These are phyloP conservation scores for Trachelus stipa DNA, from an alignment of 2,888 invertebrate genomes.

Conservation along the genomic window DNA sequence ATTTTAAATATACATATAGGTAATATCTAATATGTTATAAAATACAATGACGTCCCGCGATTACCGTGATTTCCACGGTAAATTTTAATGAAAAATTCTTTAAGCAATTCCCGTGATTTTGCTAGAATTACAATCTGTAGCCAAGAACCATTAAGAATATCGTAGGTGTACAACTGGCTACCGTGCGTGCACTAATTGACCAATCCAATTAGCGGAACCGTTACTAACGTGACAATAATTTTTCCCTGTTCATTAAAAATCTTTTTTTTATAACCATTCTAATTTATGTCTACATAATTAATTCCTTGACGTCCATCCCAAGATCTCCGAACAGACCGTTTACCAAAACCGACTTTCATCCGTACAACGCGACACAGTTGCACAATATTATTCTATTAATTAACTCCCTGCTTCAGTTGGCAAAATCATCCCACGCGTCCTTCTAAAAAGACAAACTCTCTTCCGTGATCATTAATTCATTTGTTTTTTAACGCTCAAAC, in stretches of 20 bases:
- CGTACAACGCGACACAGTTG: neutral
- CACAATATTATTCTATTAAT: neutral
- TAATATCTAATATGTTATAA: no score
- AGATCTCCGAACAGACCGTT: neutral
- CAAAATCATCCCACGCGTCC: neutral
- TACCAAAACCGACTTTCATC: neutral
- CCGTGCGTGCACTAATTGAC: neutral
- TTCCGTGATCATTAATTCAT: neutral
- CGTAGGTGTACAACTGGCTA: neutral
- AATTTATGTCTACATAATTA: neutral
- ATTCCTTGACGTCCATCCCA: neutral
- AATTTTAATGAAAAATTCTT: no score
- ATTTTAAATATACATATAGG: no score
- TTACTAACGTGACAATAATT: neutral
- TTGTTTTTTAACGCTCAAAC: neutral
- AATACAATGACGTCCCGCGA: no score
- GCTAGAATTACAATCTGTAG: neutral
- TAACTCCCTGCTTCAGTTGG: neutral
- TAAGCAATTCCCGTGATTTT: neutral
- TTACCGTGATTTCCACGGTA: no score
- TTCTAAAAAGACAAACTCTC: neutral
- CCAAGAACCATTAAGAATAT: neutral
- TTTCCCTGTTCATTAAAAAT: neutral
- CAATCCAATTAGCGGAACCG: neutral
- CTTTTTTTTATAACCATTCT: neutral